These are phyloP conservation scores for Brassicogethes aeneus DNA, from an alignment of 2,888 invertebrate genomes.

Conservation along the genomic window DNA sequence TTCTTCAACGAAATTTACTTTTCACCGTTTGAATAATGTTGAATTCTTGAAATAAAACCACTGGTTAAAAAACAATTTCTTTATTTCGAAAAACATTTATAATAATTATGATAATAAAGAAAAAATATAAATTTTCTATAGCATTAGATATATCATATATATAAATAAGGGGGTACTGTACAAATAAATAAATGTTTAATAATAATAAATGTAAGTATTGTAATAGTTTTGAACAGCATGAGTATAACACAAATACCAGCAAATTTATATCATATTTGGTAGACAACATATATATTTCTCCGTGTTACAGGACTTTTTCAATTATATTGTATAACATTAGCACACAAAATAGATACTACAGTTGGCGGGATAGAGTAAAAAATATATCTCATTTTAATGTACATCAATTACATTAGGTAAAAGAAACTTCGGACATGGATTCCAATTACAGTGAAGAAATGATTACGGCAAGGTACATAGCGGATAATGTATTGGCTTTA, in stretches of 20 bases:
- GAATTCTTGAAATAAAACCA: too few relatives aligned
- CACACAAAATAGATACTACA: slow-evolving; percentile 34
- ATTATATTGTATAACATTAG: slow-evolving; percentile 21
- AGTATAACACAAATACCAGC: slow-evolving; percentile 35
- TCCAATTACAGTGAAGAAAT: slow-evolving; percentile 10
- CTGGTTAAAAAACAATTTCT: slow-evolving; percentile 37
- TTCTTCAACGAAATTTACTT: too few relatives aligned
- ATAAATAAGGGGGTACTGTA: slow-evolving; percentile 32
- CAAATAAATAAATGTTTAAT: slow-evolving; percentile 24
- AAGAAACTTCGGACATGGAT: background rate
- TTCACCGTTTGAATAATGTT: too few relatives aligned
- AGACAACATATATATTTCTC: slow-evolving; percentile 31
- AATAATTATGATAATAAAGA: slow-evolving; percentile 33
- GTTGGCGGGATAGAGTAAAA: slow-evolving; percentile 31
- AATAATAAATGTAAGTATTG: slow-evolving; percentile 19
- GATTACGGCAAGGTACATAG: slow-evolving; percentile 38
- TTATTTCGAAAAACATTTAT: slow-evolving; percentile 43
- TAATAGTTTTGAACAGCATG: slow-evolving; percentile 29
- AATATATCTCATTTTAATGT: slow-evolving; percentile 19
- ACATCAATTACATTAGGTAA: background rate
- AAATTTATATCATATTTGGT: slow-evolving; percentile 27
- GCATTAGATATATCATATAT: slow-evolving; percentile 23
- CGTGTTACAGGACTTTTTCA: slow-evolving; percentile 1
- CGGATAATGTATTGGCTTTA: slow-evolving; percentile 33
- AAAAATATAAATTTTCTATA: slow-evolving; percentile 31